Conservation (phyloP, 2,113 vertebrate species). For the Centropristis striata region DNA sequence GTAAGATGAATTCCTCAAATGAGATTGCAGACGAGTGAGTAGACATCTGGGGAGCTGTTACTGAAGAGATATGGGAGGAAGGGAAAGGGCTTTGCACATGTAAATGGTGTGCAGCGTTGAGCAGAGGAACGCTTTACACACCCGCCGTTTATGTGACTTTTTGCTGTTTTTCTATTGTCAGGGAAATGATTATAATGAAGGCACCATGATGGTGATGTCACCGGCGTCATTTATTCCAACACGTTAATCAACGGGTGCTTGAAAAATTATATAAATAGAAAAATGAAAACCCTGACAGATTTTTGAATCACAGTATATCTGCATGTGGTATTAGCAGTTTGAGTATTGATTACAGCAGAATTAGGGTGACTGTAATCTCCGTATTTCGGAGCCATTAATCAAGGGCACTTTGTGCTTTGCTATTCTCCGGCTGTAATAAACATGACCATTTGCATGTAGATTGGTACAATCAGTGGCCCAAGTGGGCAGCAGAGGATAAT, state of each 20-base stretch:
- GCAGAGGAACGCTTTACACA: conserved; percentile 40
- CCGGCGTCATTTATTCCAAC: conserved; percentile 19
- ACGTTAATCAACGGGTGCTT: conserved; percentile 13
- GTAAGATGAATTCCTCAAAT: conserved; percentile 82
- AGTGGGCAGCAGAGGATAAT: conserved; percentile 47
- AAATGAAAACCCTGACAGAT: background rate
- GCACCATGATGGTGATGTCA: conserved; percentile 16
- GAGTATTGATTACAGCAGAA: conserved; percentile 48
- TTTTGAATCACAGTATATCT: background rate
- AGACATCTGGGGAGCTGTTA: conserved; percentile 70
- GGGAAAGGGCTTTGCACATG: conserved; percentile 24
- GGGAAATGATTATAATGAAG: conserved; percentile 37
- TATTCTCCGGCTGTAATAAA: conserved; percentile 71
- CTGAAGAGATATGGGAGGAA: conserved; percentile 46
- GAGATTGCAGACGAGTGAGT: conserved; percentile 74
- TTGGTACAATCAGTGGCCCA: conserved; percentile 73
- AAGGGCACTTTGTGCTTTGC: conserved; percentile 71
- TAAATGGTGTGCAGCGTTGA: conserved; percentile 25
- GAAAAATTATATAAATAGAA: conserved; percentile 17
- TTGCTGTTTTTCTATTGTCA: conserved; percentile 20
- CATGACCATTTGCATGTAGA: conserved; percentile 76
- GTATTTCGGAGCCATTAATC: conserved; percentile 61
- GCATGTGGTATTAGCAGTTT: conserved; percentile 4
- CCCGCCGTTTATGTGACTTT: conserved; percentile 40
- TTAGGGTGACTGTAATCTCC: conserved; percentile 35